Evolutionary conservation across 2,888 invertebrate species (phyloP), one percentile per base, ranked within the genome.

Genomic region (Lithophane ornitopus): DNA sequence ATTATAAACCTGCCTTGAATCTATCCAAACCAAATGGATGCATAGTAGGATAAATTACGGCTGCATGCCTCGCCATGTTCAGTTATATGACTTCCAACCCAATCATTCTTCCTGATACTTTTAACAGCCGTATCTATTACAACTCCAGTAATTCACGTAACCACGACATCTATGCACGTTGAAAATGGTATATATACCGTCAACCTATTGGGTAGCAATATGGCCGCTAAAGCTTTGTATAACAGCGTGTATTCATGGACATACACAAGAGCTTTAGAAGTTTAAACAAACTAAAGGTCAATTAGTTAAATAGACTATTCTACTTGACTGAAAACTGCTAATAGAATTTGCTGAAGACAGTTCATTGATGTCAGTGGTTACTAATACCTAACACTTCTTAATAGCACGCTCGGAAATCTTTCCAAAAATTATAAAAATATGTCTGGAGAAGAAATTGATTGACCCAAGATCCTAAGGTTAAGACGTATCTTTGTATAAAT

Each of bases 401-500:
- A 7, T 46, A 75, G 8, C 54, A 16, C 7, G 8, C 28, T 52
- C 52, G 16, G 26, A 22, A 49, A 73, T 26, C 16, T 70, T 16
- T 41, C 19, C 46, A 71, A 49, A 54, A 39, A n/a, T 14, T 49
- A 59, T 39, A 6, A 34, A n/a, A 78, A 52, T 52, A 28, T 12
- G 56, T n/a, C 16, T 52, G 26, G 3, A 62, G 4, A 58, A 19
- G 16, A 49, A 16, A 56, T 28, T n/a, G 14, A 34, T 34, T 46
- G 54, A 49, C 39, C 22, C 41, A 69, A 78, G 34, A 61, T 49
- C 58, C 14, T 69, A 46, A 78, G n/a, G 11, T 28, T 70, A 80
- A 52, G 61, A 58, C 11, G 34, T 58, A 78, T 28, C n/a, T 80
- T 72, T 84, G 58, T 62, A 80, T 66, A 80, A 80, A 84, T 66